Conservation (phyloP, 1,140 invertebrate genomes). For the Drosophila malerkotliana region DNA sequence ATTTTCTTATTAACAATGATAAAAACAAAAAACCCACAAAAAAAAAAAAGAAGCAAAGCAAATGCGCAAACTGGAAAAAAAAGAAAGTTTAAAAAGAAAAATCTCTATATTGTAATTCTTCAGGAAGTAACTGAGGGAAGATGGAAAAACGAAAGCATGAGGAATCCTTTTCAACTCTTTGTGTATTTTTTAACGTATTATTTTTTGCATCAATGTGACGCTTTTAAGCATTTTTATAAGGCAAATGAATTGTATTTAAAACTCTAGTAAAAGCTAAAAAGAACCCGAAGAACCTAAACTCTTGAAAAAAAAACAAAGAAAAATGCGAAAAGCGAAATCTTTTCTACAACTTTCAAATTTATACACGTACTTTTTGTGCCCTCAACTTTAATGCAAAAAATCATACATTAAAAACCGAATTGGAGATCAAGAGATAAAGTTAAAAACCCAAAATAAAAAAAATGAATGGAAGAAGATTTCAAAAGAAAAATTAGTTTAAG, state of each 20-base stretch:
- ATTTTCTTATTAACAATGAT: constrained; percentile 72
- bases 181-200: constrained; percentile 74
- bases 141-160: constrained; percentile 37
- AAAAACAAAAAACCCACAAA: constrained; percentile 44
- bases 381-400: constrained; percentile 72
- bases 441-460: constrained; percentile 34
- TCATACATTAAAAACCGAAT: constrained; percentile 65
- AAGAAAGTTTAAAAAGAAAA: constrained; percentile 28
- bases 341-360: constrained; percentile 76
- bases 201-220: constrained; percentile 78
- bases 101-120: constrained; percentile 61
- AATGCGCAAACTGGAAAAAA: constrained; percentile 49
- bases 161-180: constrained; percentile 65
- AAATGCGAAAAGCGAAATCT: constrained; percentile 53
- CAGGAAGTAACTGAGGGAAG: constrained; percentile 37
- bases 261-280: constrained; percentile 61
- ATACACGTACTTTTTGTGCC: constrained; percentile 74
- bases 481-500: constrained; percentile 71
- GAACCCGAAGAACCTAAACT: constrained; percentile 33
- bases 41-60: constrained; percentile 42
- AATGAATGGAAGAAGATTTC: constrained; percentile 20
- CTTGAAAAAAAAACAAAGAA: constrained; percentile 30
- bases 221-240: constrained; percentile 76
- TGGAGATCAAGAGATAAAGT: constrained; percentile 56
- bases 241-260: constrained; percentile 67